Conservation (phyloP, 2,888 invertebrate species). For the Trissoscelio sp. region DNA sequence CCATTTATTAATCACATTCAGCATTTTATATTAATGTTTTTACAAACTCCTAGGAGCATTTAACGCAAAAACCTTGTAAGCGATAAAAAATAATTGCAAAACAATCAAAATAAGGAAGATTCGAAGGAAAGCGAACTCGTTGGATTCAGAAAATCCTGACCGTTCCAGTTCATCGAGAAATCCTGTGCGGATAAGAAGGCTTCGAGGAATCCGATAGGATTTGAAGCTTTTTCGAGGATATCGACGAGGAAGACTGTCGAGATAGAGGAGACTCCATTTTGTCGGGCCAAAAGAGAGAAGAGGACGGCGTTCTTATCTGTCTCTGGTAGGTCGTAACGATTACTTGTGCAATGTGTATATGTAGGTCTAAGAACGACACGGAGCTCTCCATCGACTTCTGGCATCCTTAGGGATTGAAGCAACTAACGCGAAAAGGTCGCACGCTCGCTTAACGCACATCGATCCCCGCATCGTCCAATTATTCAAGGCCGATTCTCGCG, state of each 20-base stretch:
- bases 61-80: conserved; percentile 28
- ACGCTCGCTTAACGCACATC: conserved; percentile 73
- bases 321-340: conserved; percentile 78
- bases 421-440: conserved; percentile 70
- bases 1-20: no score
- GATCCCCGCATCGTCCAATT: conserved; percentile 71
- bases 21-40: conserved; percentile 9
- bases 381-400: conserved; percentile 60
- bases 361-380: conserved; percentile 68
- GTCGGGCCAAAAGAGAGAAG: conserved; percentile 68
- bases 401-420: conserved; percentile 62
- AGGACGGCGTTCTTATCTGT: conserved; percentile 76
- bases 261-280: conserved; percentile 62
- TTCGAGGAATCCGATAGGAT: conserved; percentile 75
- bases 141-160: conserved; percentile 69
- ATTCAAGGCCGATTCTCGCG: conserved; percentile 69
- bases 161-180: conserved; percentile 77
- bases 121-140: conserved; percentile 42
- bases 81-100: conserved; percentile 56
- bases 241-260: conserved; percentile 57
- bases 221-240: conserved; percentile 71
- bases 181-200: conserved; percentile 76
- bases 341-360: conserved; percentile 76
- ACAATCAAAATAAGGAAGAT: conserved; percentile 44
- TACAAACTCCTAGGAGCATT: conserved; percentile 37